Evolutionary conservation across 2,797 vertebrate genomes (phyloP), one percentile per base, ranked within the genome.

Genomic region (Tarsius wallacei): DNA sequence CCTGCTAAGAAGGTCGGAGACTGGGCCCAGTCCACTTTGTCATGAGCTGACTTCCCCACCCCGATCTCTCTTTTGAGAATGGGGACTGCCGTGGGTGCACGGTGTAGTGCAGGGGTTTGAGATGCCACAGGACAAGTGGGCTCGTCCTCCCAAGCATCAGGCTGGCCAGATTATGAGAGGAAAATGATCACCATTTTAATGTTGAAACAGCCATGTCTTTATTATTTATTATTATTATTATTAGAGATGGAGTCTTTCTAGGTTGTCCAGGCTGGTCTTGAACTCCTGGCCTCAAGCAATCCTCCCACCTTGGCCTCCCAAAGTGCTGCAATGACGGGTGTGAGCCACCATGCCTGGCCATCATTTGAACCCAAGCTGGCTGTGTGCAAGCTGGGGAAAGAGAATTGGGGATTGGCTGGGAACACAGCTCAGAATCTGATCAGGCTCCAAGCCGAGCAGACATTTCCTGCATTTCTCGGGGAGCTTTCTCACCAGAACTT

Each of bases 401-500:
- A 59, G 51, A 33, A 0, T 0, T 74, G 82, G 57, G 88, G 81
- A 57, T 85, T 88, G 59, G 28, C 51, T 84, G 88, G 73, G 73
- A 94, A 89, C 1, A 0, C 2, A 80, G 85, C 78, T 90, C 1
- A 0, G 96, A 97, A 95, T 85, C 64, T 28, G 59, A 95, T 95
- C 64, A 12, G 85, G 47, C 24, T 47, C 78, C 66, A 61, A 85
- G 57, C 10, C 93, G 42, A 42, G 42, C 87, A 90, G 78, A 81
- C 0, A 0, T 68, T 93, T 96, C 93, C 90, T 57, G 80, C 91
- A 92, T 86, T 96, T 94, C 95, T 92, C 26, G 1, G 31, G 85
- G 70, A n/a, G 71, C 53, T 68, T 93, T 87, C 88, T 76, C 63
- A 15, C 70, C 33, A 94, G 89, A 80, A 91, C 47, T 73, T 74